Evolutionary conservation across 2,113 vertebrate species (phyloP).

Genomic region (Thymallus thymallus): DNA sequence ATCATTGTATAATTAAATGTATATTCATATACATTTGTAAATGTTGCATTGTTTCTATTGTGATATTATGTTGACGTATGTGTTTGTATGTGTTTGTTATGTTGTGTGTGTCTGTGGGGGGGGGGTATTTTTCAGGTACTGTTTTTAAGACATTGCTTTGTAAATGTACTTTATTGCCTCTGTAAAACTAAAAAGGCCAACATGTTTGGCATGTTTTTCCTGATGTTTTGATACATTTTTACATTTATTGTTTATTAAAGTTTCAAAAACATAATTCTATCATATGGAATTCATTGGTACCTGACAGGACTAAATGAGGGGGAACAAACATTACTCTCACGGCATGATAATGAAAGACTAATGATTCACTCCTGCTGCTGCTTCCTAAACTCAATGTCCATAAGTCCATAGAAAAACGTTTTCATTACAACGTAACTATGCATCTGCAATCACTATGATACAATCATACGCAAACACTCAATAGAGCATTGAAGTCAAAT

Average conservation of each 20-base stretch:
- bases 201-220: too few species aligned
- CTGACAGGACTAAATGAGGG: neutral
- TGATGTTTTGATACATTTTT: too few species aligned
- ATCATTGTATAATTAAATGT: neutral
- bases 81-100: too few species aligned
- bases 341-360: conserved; percentile 16
- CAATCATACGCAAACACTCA: too few species aligned
- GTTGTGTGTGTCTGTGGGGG: too few species aligned
- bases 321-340: conserved; percentile 2
- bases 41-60: too few species aligned
- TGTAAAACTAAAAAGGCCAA: too few species aligned
- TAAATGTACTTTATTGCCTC: too few species aligned
- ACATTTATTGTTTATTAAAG: neutral
- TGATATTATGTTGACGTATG: too few species aligned
- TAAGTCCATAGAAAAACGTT: conserved; percentile 4
- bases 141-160: too few species aligned
- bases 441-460: neutral
- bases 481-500: too few species aligned
- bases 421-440: conserved; percentile 2
- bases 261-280: neutral
- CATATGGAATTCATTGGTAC: neutral
- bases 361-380: neutral
- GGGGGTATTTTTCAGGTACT: too few species aligned
- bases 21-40: neutral
- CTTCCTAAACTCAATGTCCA: neutral